Percentiles rank a stretch among this genome's conserved stretches.
phyloP scores from a whole-genome alignment of 2,888 invertebrate species.

The Drosophila koepferae region DNA sequence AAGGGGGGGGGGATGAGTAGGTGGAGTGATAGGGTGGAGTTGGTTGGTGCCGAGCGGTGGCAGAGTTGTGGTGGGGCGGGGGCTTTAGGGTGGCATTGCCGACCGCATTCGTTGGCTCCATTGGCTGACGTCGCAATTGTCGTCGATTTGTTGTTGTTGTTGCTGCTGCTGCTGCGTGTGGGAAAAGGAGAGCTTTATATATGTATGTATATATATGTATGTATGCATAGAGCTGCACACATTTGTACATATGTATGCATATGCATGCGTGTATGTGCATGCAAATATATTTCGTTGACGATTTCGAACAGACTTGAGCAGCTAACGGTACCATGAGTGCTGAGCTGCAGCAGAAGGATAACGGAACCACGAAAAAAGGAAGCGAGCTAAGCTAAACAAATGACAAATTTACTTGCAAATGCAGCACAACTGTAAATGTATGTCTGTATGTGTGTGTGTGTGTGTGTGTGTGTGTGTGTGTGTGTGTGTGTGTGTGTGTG shows the following conservation, averaged over 20 bases:
- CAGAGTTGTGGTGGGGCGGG: not conserved
- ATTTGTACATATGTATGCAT: not conserved
- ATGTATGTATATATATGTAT: not conserved
- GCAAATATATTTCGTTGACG: not conserved
- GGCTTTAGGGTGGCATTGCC: slow-evolving; percentile 20
- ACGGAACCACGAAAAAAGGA: not conserved
- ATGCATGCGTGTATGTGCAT: not conserved
- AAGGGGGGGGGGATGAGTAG: not conserved
- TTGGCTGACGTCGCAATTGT: slow-evolving; percentile 44
- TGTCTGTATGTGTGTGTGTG: not conserved
- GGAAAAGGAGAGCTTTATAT: slow-evolving; percentile 52
- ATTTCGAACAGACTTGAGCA: slow-evolving; percentile 13
- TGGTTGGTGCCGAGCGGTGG: not conserved
- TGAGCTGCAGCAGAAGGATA: not conserved
- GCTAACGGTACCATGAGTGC: slow-evolving; percentile 15
- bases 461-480: not conserved
- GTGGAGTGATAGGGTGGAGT: too few species aligned
- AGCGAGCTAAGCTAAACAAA: not conserved
- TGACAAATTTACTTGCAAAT: not conserved
- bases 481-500: not conserved
- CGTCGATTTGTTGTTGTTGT: slow-evolving; percentile 9
- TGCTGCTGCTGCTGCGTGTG: slow-evolving; percentile 49
- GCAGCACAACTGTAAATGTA: not conserved
- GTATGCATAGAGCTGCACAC: too few species aligned
- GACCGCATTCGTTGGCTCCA: slow-evolving; percentile 54